Conservation (phyloP, 2,113 vertebrate species). For the Danionella cerebrum region DNA sequence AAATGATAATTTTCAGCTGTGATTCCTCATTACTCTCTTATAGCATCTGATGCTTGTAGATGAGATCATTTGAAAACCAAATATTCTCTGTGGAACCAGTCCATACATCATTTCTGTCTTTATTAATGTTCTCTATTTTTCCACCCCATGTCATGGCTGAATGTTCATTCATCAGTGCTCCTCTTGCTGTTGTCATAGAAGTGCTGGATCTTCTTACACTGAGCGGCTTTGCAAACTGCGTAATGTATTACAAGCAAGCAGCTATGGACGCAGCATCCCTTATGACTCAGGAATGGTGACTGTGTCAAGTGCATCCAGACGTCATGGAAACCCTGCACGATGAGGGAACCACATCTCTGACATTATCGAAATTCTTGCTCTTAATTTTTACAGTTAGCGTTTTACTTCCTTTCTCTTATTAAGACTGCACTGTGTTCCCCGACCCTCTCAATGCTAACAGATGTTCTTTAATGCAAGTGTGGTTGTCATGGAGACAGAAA, state of each 20-base stretch:
- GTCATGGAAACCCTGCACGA: conserved; percentile 36
- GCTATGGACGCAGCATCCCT: neutral
- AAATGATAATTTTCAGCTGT: no score
- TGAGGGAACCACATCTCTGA: neutral
- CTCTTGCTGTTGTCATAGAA: conserved; percentile 38
- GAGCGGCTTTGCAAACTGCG: conserved; percentile 5
- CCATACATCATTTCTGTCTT: neutral
- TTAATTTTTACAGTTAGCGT: neutral
- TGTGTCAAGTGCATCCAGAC: conserved; percentile 35
- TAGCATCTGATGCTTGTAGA: no score
- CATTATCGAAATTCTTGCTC: neutral
- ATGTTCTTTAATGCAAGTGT: neutral
- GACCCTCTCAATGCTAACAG: neutral
- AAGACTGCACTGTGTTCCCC: neutral
- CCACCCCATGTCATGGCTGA: conserved; percentile 1
- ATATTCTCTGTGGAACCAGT: neutral
- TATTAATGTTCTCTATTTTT: neutral
- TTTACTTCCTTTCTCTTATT: neutral
- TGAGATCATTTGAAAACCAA: neutral
- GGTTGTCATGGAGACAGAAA: conserved; percentile 15
- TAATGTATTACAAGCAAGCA: neutral
- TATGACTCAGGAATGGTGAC: conserved; percentile 33
- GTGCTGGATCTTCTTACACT: conserved; percentile 10
- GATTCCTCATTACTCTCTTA: no score
- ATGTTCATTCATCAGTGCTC: conserved; percentile 35